These are phyloP conservation scores for Misgurnus mizolepis DNA, from an alignment of 2,113 vertebrate genomes.

Conservation along the genomic window DNA sequence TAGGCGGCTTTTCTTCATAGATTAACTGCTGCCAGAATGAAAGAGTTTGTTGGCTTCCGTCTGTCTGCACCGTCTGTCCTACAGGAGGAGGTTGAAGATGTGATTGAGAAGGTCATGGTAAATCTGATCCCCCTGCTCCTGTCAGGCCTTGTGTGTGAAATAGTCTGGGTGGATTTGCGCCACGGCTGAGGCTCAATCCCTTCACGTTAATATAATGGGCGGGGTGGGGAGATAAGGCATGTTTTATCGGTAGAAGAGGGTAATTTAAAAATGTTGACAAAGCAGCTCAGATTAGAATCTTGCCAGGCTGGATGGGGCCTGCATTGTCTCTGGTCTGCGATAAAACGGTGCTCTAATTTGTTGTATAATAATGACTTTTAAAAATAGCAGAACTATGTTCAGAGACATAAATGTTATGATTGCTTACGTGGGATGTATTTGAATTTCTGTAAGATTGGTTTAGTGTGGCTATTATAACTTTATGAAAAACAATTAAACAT, in stretches of 20 bases:
- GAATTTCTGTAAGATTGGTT: not conserved
- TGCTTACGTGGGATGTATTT: conserved; percentile 5
- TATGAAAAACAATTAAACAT: too few species aligned
- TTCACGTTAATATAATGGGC: conserved; percentile 19
- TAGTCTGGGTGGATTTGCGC: conserved; percentile 25
- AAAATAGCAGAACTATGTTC: conserved; percentile 18
- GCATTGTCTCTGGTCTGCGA: conserved; percentile 30
- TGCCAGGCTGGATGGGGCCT: conserved; percentile 23
- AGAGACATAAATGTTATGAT: not conserved
- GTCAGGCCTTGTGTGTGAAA: conserved; percentile 50
- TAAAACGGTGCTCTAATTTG: conserved; percentile 44
- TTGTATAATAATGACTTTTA: conserved; percentile 24
- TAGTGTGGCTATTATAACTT: not conserved
- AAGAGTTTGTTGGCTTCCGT: not conserved
- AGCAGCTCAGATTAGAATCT: conserved; percentile 48
- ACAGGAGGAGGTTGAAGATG: conserved; percentile 16
- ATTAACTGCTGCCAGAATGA: conserved; percentile 29
- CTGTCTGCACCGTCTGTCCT: conserved; percentile 8
- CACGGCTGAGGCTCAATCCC: conserved; percentile 9
- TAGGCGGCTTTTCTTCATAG: conserved; percentile 25
- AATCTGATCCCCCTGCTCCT: conserved; percentile 27
- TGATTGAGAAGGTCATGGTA: conserved; percentile 35
- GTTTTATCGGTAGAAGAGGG: conserved; percentile 29
- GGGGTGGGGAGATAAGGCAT: conserved; percentile 22
- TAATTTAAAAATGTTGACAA: conserved; percentile 51